Evolutionary conservation across 2,888 invertebrate genomes (phyloP), one percentile per base, ranked within the genome.

Genomic region (Rhagonycha fulva): DNA sequence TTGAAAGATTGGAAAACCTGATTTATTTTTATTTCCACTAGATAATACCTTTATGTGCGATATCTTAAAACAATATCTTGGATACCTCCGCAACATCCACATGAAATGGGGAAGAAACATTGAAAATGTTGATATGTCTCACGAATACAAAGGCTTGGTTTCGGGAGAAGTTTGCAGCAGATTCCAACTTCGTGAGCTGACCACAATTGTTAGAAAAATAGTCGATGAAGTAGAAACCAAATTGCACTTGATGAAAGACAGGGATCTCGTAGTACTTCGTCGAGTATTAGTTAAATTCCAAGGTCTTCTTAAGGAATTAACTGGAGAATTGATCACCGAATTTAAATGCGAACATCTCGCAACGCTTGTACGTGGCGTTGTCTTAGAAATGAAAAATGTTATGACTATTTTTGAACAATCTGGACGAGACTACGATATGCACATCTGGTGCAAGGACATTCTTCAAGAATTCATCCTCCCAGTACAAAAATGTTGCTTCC

Each of bases 1-100:
- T n/a, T 3, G 3, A 4, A 1, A n/a, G 3, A 30, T 47, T 30
- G 12, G 14, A 63, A 26, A n/a, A 26, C 4, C n/a, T 47, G n/a
- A 47, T 47, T n/a, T n/a, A 60, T n/a, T 47, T 14, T 23, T 32
- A 32, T 63, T 47, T 47, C 30, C 14, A 23, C 14, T 12, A 47
- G 30, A 28, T 47, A 24, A 66, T 19, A 32, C 63, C 63, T 24
- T 63, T 26, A 63, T 70, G 4, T 68, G 47, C 24, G 63, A 70
- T 0, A 62, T 74, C n/a, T 62, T 70, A n/a, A 23, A 62, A 9
- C 74, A 70, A 63, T 74, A 74, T 24, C 14, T 74, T 2, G 63
- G 14, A 11, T 74, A 74, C 47, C 63, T 74, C 28, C 69, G 63
- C 26, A 69, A 32, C 32, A 32, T 74, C 10, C 14, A 26, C 12